These are phyloP conservation scores for Saimiri boliviensis DNA, from an alignment of 2,113 vertebrate genomes.

Conservation along the genomic window DNA sequence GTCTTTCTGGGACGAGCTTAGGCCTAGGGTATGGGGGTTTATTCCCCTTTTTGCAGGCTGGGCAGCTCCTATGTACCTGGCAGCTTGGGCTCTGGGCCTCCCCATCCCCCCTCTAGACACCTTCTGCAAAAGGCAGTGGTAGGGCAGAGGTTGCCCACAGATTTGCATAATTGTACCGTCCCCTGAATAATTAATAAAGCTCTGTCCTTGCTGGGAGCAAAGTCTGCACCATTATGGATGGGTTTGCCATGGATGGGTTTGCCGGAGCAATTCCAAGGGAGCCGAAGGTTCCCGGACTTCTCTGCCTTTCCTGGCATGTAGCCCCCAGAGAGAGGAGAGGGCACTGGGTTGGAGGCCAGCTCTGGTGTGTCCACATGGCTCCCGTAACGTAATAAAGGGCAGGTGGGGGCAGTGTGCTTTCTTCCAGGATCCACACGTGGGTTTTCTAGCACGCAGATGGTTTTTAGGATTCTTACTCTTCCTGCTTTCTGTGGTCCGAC, in stretches of 20 bases:
- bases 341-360: not conserved
- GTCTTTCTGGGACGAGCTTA: not conserved
- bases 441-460: not conserved
- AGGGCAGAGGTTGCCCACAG: slow-evolving; percentile 51
- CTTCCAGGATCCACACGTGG: not conserved
- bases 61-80: not conserved
- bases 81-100: not conserved
- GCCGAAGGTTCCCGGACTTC: not conserved
- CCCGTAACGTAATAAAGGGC: not conserved
- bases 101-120: not conserved
- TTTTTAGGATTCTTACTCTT: not conserved
- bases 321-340: slow-evolving; percentile 23
- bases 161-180: slow-evolving; percentile 79
- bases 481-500: not conserved
- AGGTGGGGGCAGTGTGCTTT: fast-evolving
- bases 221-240: slow-evolving; percentile 73
- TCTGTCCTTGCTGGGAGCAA: slow-evolving; percentile 80
- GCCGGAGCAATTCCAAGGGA: slow-evolving; percentile 49
- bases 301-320: slow-evolving; percentile 16
- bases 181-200: slow-evolving; percentile 82
- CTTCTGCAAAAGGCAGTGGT: slow-evolving; percentile 58
- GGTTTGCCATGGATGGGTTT: slow-evolving; percentile 54
- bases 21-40: not conserved
- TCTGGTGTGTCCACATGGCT: not conserved
- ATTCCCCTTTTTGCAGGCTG: not conserved